phyloP scores from a whole-genome alignment of 2,888 invertebrate genomes.

The Chrysina gloriosa region DNA sequence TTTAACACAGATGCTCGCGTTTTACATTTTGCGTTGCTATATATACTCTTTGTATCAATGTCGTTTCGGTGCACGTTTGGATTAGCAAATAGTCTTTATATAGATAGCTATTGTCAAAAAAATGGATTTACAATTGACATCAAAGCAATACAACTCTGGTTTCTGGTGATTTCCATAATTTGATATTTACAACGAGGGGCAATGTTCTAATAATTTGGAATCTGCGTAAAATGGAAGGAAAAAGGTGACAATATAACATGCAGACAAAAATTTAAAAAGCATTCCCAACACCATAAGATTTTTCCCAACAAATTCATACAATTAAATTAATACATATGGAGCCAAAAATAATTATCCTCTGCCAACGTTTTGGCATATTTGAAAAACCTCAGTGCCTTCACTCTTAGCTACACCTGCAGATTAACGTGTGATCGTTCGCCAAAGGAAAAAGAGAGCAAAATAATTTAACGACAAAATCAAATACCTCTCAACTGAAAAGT shows the following conservation, averaged over 20 bases:
- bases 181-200: no score
- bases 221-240: background rate
- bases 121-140: no score
- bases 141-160: no score
- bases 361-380: background rate
- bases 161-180: no score
- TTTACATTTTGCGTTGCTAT: no score
- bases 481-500: background rate
- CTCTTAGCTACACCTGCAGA: conserved; percentile 4
- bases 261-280: background rate
- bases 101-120: no score
- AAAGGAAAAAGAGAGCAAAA: background rate
- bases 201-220: background rate
- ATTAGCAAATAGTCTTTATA: no score
- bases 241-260: background rate
- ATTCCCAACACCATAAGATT: conserved; percentile 27
- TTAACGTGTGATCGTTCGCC: background rate
- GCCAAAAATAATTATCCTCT: background rate
- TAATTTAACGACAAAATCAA: background rate
- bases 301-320: background rate
- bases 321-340: background rate
- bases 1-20: no score
- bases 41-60: no score
- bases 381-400: conserved; percentile 2
- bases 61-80: no score